A percentile compares a stretch with the other conserved stretches of the same genome.
Conservation (phyloP, 2,888 invertebrate genomes). For the Stictocephala bisonia region DNA sequence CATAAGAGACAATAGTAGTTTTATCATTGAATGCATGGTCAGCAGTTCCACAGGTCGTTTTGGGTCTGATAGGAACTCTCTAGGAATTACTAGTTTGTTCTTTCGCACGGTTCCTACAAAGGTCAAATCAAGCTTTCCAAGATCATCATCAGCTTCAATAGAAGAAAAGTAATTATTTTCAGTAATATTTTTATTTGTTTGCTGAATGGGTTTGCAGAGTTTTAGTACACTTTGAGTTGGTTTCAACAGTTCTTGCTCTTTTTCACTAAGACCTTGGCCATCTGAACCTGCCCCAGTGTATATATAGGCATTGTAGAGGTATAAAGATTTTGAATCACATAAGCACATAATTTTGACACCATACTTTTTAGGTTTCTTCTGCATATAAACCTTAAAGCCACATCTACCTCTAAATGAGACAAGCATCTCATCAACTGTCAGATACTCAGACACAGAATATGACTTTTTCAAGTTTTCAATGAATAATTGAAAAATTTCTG, state of each 20-base stretch:
- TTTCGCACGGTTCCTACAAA: too few relatives aligned
- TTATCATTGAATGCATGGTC: constrained; percentile 35
- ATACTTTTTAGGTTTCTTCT: too few relatives aligned
- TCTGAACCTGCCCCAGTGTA: constrained; percentile 59
- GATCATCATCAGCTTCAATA: constrained; percentile 55
- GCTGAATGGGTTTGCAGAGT: constrained; percentile 56
- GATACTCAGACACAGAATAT: constrained; percentile 33
- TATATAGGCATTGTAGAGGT: constrained; percentile 58
- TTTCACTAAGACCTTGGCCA: constrained; percentile 54
- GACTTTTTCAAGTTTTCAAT: constrained; percentile 41
- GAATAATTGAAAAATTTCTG: constrained; percentile 43
- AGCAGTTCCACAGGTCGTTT: not conserved
- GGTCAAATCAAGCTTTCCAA: too few relatives aligned
- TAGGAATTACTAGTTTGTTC: too few relatives aligned
- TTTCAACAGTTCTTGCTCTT: constrained; percentile 56
- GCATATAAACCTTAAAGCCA: too few relatives aligned
- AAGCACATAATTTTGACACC: too few relatives aligned
- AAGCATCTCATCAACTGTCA: too few relatives aligned
- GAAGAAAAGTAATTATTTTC: constrained; percentile 60
- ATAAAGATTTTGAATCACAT: constrained; percentile 53
- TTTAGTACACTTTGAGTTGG: too few relatives aligned
- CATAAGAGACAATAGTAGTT: constrained; percentile 41
- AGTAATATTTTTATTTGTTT: constrained; percentile 59
- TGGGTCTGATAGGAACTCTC: too few relatives aligned
- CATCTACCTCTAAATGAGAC: too few relatives aligned